Conservation (phyloP, 2,888 invertebrate species). For the Protodeltote pygarga region DNA sequence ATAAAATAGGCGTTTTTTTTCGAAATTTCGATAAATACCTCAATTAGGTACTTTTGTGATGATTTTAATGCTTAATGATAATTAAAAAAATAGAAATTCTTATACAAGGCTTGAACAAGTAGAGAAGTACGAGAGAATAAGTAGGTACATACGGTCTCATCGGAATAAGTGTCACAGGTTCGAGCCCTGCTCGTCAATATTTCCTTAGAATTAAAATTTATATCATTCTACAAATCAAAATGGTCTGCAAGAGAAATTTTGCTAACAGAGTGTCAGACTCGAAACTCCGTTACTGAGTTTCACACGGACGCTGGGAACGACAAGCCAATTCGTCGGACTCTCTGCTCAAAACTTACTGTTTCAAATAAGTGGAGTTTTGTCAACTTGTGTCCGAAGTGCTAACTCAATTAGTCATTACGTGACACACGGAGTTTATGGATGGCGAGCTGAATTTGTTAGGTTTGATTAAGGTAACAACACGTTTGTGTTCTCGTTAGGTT, state of each 20-base stretch:
- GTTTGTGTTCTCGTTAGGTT: not conserved
- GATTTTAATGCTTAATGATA: too few species aligned
- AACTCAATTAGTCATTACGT: slow-evolving; percentile 24
- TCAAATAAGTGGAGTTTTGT: slow-evolving; percentile 33
- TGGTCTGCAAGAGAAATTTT: slow-evolving; percentile 44
- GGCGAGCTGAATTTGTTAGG: not conserved
- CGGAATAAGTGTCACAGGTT: too few species aligned
- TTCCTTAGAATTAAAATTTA: slow-evolving; percentile 1
- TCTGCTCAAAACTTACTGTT: slow-evolving; percentile 17
- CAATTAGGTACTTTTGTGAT: too few species aligned
- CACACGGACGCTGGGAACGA: slow-evolving; percentile 16
- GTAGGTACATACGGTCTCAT: too few species aligned
- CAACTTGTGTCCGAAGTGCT: slow-evolving; percentile 15
- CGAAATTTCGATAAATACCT: too few species aligned
- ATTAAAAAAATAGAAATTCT: too few species aligned
- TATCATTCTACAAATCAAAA: slow-evolving; percentile 26
- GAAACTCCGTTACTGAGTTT: slow-evolving; percentile 39
- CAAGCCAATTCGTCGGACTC: slow-evolving; percentile 17
- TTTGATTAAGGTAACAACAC: not conserved
- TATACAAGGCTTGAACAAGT: too few species aligned
- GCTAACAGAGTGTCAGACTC: slow-evolving; percentile 44
- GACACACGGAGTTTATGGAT: slow-evolving; percentile 15
- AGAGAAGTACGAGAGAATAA: too few species aligned
- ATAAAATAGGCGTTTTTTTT: too few species aligned
- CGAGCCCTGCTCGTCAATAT: too few species aligned